phyloP scores from a whole-genome alignment of 2,888 invertebrate genomes.

The Drosophila melanosoma region DNA sequence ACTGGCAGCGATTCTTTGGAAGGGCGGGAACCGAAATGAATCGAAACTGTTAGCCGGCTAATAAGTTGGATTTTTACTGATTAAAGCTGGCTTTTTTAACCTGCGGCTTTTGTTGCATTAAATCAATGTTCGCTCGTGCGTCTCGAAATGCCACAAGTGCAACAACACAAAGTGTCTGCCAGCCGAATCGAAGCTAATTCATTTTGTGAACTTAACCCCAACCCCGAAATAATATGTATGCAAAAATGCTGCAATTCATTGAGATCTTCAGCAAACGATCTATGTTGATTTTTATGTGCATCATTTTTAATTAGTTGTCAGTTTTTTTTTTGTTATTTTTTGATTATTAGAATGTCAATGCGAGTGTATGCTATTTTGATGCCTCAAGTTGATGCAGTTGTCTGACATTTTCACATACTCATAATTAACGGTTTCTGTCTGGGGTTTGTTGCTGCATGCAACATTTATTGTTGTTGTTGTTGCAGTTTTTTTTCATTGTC shows the following conservation, averaged over 20 bases:
- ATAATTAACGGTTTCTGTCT: slow-evolving; percentile 53
- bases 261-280: neutral
- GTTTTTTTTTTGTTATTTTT: neutral
- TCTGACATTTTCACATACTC: slow-evolving; percentile 67
- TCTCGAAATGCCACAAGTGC: slow-evolving; percentile 45
- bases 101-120: slow-evolving; percentile 6
- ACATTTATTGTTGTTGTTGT: slow-evolving; percentile 23
- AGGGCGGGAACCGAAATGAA: slow-evolving; percentile 10
- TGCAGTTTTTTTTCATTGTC: slow-evolving; percentile 48
- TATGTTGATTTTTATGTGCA: neutral
- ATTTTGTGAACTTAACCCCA: slow-evolving; percentile 61
- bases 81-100: neutral
- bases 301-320: slow-evolving; percentile 11
- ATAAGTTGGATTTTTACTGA: slow-evolving; percentile 14
- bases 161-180: slow-evolving; percentile 17
- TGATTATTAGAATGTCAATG: slow-evolving; percentile 34
- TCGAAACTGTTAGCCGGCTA: slow-evolving; percentile 32
- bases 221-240: slow-evolving; percentile 34
- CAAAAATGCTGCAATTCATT: neutral
- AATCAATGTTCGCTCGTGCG: slow-evolving; percentile 48
- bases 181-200: slow-evolving; percentile 18
- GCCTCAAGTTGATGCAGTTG: slow-evolving; percentile 26
- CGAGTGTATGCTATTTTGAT: slow-evolving; percentile 4
- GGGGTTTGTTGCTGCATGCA: slow-evolving; percentile 44
- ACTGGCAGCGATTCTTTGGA: neutral